Evolutionary conservation across 2,113 vertebrate species (phyloP).

Genomic region (Hypanus sabinus): DNA sequence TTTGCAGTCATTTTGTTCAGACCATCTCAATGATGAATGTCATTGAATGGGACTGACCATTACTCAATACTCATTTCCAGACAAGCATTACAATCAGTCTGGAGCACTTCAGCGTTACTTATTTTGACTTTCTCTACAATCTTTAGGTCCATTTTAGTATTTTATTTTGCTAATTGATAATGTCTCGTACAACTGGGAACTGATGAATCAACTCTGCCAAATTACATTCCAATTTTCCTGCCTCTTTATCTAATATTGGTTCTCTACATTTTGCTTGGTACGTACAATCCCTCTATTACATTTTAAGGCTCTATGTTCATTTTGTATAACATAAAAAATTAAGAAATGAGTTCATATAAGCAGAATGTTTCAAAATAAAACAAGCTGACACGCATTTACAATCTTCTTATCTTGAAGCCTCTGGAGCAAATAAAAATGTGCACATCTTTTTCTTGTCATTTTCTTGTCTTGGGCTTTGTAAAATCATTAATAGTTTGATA

Average conservation of each 20-base stretch:
- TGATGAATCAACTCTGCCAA: neutral
- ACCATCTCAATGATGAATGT: neutral
- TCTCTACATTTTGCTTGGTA: neutral
- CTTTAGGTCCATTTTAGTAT: neutral
- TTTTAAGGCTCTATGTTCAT: neutral
- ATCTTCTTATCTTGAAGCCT: neutral
- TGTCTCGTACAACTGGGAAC: neutral
- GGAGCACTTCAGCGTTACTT: too few relatives aligned
- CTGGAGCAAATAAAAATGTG: neutral
- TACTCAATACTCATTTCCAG: neutral
- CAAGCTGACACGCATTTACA: neutral
- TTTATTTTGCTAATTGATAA: neutral
- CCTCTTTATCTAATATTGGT: neutral
- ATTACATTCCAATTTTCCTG: neutral
- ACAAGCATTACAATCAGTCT: neutral
- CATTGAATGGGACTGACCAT: neutral
- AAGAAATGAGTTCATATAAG: neutral
- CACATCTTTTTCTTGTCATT: too few relatives aligned
- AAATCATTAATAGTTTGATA: neutral
- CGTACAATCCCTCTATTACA: too few relatives aligned
- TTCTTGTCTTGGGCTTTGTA: neutral
- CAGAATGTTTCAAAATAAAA: neutral
- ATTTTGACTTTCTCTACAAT: neutral
- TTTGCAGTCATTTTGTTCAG: neutral
- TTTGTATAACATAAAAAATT: neutral